Base-by-base conservation (phyloP, 2,888 invertebrate genomes). In the Pyrrhosoma nymphula region DNA sequence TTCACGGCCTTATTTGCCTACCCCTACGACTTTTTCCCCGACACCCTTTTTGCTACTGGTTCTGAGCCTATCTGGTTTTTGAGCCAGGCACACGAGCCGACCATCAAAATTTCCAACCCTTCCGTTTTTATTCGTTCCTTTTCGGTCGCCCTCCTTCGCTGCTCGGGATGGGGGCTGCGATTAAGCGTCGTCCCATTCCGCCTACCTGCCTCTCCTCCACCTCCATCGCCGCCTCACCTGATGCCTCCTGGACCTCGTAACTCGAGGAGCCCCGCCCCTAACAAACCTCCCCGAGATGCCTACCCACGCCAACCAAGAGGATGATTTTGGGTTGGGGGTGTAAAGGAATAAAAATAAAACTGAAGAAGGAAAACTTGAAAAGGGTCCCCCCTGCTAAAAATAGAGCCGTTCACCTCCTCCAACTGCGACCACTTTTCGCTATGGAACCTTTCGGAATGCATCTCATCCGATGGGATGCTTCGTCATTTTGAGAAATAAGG, bases 61-160 rank as follows among this genome's bases (percentile, higher is more conserved):
- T 82, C 30, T 82, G n/a, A 6, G n/a, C 75, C 35, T 82, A 60
- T 60, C 30, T 26, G 75, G 75, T 82, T 26, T 14, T 82, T 30
- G 75, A 30, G 75, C 75, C 75, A 1, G 60, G 16, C 35, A 30
- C 75, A 82, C 75, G 75, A 82, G 75, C 75, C 75, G 30, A 18
- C 75, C 75, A 82, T 82, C 75, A 82, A 82, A 82, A 82, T 82
- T 82, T 82, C 30, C 75, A 82, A 82, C 35, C 75, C 75, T 82
- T 82, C 75, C 75, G 75, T 35, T 82, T 35, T 82, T 82, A 30
- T 82, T 30, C 35, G 12, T 82, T 82, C n/a, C 69, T 69, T 69
- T 69, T 69, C 20, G 16, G 60, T 26, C 69, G 47, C 47, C 8
- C 60, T 60, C 60, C 60, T 20, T 60, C 18, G 10, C 47, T 8